Percentiles rank a stretch among this genome's conserved stretches.
These are phyloP conservation scores for Rattus rattus DNA, from an alignment of 2,113 vertebrate species.

Conservation along the genomic window DNA sequence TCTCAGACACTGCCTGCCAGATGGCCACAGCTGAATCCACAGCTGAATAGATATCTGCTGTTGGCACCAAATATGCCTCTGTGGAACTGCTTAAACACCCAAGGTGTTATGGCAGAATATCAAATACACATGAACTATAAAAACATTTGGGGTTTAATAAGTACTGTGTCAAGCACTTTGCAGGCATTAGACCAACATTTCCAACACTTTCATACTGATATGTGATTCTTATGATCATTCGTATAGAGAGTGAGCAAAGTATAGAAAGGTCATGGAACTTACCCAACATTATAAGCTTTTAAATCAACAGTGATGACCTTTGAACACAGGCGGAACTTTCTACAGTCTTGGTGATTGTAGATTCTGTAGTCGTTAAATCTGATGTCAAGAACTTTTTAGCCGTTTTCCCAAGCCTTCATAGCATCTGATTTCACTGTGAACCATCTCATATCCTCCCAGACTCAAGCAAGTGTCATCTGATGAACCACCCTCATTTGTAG, in stretches of 20 bases:
- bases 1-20: slow-evolving; percentile 57
- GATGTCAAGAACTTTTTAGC: neutral
- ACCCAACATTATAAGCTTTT: neutral
- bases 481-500: neutral
- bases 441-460: neutral
- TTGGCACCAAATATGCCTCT: slow-evolving; percentile 7
- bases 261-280: neutral
- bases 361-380: too few relatives aligned
- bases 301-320: neutral
- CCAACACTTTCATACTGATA: neutral
- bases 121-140: neutral
- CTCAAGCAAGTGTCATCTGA: neutral
- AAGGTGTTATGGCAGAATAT: slow-evolving; percentile 15
- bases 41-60: slow-evolving; percentile 50
- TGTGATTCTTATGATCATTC: neutral
- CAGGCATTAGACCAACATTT: neutral
- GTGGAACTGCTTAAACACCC: slow-evolving; percentile 31
- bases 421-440: neutral
- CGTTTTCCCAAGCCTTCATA: neutral
- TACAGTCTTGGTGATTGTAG: neutral
- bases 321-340: neutral
- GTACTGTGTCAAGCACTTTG: neutral
- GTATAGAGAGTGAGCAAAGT: neutral
- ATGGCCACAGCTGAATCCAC: slow-evolving; percentile 69
- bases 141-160: neutral